phyloP scores from a whole-genome alignment of 2,113 vertebrate genomes.

The Nannobrachium achirus region DNA sequence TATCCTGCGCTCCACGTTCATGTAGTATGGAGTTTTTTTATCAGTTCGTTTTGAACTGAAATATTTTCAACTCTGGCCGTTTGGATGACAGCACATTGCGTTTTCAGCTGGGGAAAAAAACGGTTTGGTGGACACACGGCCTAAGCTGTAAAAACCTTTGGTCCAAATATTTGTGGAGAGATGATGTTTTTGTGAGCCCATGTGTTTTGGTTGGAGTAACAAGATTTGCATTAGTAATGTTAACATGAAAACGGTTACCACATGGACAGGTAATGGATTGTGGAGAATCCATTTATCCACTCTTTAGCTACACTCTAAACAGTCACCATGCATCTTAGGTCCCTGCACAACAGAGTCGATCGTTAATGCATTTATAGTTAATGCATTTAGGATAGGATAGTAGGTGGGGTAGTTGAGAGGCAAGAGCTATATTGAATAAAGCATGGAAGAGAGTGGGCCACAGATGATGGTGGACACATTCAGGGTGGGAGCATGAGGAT shows the following conservation, averaged over 20 bases:
- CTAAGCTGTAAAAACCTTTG: conserved; percentile 59
- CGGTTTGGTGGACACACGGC: background rate
- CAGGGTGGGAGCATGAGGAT: conserved; percentile 74
- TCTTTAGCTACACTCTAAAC: conserved; percentile 38
- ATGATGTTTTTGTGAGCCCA: conserved; percentile 30
- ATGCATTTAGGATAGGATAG: conserved; percentile 39
- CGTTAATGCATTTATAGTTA: conserved; percentile 5
- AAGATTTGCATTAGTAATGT: conserved; percentile 69
- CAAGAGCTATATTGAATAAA: conserved; percentile 34
- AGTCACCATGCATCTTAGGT: conserved; percentile 73
- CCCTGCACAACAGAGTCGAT: conserved; percentile 46
- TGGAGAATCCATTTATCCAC: conserved; percentile 24
- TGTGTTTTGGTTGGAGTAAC: conserved; percentile 49
- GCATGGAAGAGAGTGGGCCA: conserved; percentile 45
- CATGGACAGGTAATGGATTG: conserved; percentile 58
- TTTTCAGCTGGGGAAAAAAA: too few species aligned
- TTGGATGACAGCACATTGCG: too few species aligned
- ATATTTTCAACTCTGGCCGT: too few species aligned
- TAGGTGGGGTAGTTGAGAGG: background rate
- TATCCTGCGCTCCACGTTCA: too few species aligned
- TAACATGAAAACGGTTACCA: conserved; percentile 59
- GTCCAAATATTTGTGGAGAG: conserved; percentile 52
- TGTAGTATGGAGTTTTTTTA: too few species aligned
- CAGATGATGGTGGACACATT: conserved; percentile 69
- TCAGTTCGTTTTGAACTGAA: too few species aligned